Evolutionary conservation across 1,140 invertebrate genomes (phyloP), one percentile per base, ranked within the genome.

Genomic region (Pogonus chalceus): DNA sequence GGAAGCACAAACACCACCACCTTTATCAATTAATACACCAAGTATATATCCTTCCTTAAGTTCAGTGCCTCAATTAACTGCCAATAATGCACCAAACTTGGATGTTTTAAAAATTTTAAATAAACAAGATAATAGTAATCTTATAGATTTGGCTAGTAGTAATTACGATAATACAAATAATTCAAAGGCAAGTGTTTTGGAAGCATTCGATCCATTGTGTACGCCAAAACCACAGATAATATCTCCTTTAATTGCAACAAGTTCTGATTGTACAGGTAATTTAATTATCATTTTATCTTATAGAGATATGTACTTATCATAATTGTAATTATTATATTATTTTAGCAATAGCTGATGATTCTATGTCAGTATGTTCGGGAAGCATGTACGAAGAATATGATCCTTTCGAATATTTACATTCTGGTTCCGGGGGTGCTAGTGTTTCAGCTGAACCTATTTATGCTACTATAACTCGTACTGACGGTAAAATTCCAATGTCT

Each of bases 311-410:
- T 31, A 31, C 26, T 7, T 31, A 31, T 31, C 14, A 7, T 20
- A 24, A 23, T 26, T 18, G 2, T 51, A 39, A 2, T 20, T 18
- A 23, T 50, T 54, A 54, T 10, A 23, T 23, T 20, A 48, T 52
- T 22, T 18, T 12, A 51, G 20, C 37, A 53, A 18, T 53, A 59
- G 57, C 47, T 20, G 65, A 69, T 59, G 72, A 76, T 49, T 63
- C 63, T 7, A 71, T 74, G 23, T 83, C 81, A 52, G 76, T 83
- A 55, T 73, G 78, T 58, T 77, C 75, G 43, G 78, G 79, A 52
- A 88, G 84, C 54, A 83, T 90, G 51, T 91, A 92, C 62, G 85
- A 90, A 60, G 84, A 87, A 54, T 90, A 88, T 65, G 87, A 92
- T 71, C 88, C 88, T 2, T 82, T 90, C 58, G 88, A 92, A 69